Base-by-base conservation (phyloP, 2,888 invertebrate genomes). In the Clusia tigrina region DNA sequence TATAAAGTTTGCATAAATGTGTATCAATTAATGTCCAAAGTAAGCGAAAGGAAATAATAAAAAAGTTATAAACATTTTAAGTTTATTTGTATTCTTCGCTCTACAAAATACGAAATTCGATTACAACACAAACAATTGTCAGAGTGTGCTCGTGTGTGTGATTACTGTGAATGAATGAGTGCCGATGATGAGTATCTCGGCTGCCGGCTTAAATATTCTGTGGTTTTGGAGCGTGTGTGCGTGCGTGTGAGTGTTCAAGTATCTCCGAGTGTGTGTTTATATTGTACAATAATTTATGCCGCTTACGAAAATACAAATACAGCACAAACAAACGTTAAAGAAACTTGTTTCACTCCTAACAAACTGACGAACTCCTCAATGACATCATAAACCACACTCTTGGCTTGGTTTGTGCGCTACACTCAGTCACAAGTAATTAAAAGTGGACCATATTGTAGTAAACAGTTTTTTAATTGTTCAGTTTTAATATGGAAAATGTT, bases 281-380 rank as follows among this genome's bases (percentile, higher is more conserved):
- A 15, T 53, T 53, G 1, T 53, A 12, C 22, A 18, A 32, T 54
- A 54, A 32, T 54, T 54, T 32, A 54, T 54, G 54, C 32, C 54
- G 25, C 17, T 54, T 54, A 32, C 25, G 54, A 54, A 54, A 54
- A 18, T 32, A 25, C 17, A 54, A 17, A 23, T 24, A 15, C n/a
- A 23, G 15, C 15, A 23, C 3, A 12, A 53, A 22, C 24, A 22
- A 53, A 9, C 23, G 12, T n/a, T 5, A 2, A n/a, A 54, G 12
- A 9, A 9, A 51, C 51, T 51, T 51, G 22, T 46, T 17, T 18
- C n/a, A 32, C 32, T 1, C 9, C 6, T 42, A 22, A 9, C 18
- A 55, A 55, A 54, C n/a, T n/a, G n/a, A n/a, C n/a, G n/a, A n/a
- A n/a, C n/a, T n/a, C n/a, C n/a, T n/a, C n/a, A n/a, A n/a, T n/a